A percentile compares a stretch with the other conserved stretches of the same genome.
These are phyloP conservation scores for Phenganax marumi DNA, from an alignment of 92 coral and sea anemone species.

Conservation along the genomic window DNA sequence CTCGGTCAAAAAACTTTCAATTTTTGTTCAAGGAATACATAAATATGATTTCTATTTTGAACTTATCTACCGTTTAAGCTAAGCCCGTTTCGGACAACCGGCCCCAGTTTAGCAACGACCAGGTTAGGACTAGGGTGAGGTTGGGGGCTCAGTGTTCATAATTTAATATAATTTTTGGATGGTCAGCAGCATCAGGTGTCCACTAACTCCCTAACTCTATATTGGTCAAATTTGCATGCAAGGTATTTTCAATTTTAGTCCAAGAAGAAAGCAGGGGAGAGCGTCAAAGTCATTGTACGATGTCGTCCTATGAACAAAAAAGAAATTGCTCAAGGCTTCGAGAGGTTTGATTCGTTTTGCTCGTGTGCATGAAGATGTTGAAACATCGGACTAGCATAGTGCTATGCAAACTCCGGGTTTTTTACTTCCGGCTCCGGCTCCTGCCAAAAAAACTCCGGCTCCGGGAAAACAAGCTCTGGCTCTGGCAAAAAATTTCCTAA, in stretches of 20 bases:
- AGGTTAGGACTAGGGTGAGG: no score
- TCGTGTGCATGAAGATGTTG: not conserved
- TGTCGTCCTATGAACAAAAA: conserved; percentile 96
- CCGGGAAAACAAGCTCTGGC: no score
- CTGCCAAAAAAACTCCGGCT: no score
- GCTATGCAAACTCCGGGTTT: no score
- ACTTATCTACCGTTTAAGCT: not conserved
- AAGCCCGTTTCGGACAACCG: not conserved
- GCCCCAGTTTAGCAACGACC: not conserved
- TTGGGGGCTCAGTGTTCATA: no score
- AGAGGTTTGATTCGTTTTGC: conserved; percentile 53
- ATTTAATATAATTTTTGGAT: no score
- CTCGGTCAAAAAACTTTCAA: not conserved
- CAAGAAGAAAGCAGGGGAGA: conserved; percentile 75
- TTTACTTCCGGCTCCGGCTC: no score
- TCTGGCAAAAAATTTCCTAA: no score
- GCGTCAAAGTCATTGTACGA: conserved; percentile 88
- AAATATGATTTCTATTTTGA: no score
- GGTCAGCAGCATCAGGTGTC: not conserved
- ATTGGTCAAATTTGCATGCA: not conserved
- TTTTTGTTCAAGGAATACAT: no score
- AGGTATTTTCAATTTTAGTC: conserved; percentile 55
- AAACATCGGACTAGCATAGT: no score
- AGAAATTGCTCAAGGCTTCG: conserved; percentile 82
- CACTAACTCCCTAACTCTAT: not conserved